Evolutionary conservation across 37 sponge, comb jelly and placozoan genomes (phyloP).

Genomic region (Eunapius fragilis): DNA sequence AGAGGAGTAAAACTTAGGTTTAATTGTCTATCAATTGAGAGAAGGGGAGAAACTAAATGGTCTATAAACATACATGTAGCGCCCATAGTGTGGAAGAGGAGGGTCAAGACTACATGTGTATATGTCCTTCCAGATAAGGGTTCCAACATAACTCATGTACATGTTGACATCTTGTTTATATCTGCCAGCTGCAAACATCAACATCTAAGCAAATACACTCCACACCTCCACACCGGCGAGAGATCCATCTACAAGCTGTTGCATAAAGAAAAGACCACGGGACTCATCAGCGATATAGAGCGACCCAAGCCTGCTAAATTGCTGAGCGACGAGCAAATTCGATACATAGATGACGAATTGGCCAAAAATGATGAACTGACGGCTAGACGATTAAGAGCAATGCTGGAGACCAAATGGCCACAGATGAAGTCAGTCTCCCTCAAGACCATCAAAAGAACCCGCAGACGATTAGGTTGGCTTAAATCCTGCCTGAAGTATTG

Average conservation of each 20-base stretch:
- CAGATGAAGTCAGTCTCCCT: slow-evolving; percentile 11
- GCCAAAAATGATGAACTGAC: slow-evolving; percentile 28
- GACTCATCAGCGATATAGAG: neutral
- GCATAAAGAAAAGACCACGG: neutral
- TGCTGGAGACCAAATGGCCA: slow-evolving; percentile 19
- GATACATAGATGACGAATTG: neutral
- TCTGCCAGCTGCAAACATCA: too few relatives aligned
- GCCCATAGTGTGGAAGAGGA: too few relatives aligned
- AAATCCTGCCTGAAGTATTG: slow-evolving; percentile 12
- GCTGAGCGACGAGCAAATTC: neutral
- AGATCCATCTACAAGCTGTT: neutral
- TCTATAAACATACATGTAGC: too few relatives aligned
- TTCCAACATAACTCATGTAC: too few relatives aligned
- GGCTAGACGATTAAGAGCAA: slow-evolving; percentile 5
- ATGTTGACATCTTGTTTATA: too few relatives aligned
- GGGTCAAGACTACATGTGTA: too few relatives aligned
- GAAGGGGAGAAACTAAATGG: too few relatives aligned
- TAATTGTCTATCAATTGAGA: too few relatives aligned
- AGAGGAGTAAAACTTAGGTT: too few relatives aligned
- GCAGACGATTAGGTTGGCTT: slow-evolving; percentile 13
- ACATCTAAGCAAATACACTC: too few relatives aligned
- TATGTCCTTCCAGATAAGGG: too few relatives aligned
- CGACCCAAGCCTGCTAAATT: neutral
- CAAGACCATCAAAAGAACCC: slow-evolving; percentile 1
- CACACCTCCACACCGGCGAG: neutral